Base-by-base conservation (phyloP, 2,888 invertebrate genomes). In the Drosophila paucipuncta region DNA sequence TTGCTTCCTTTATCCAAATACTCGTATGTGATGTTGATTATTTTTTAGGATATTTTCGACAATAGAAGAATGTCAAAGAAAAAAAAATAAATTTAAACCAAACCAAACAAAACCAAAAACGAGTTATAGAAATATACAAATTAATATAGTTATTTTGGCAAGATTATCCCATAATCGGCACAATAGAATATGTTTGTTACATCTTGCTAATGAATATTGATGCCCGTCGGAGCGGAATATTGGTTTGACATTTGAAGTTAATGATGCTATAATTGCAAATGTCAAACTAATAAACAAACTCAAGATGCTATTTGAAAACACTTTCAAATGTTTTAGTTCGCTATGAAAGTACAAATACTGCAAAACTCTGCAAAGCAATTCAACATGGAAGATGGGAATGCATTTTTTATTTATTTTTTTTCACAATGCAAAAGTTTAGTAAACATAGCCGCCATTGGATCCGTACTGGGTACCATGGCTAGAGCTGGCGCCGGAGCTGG, bases 361-460 rank as follows among this genome's bases (percentile, higher is more conserved):
- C 22, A 22, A 13, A 47, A 22, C 22, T 47, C 22, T 13, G 22
- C 0, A 43, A 35, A 16, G 25, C 9, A 16, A 25, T 39, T n/a
- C n/a, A 18, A 57, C 13, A n/a, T 25, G 28, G 28, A 39, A 57
- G 13, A 22, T 22, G 47, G 18, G 7, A 55, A 28, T n/a, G 5
- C 0, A n/a, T 28, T 37, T 22, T 50, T 39, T 65, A 68, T 35
- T 35, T 16, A 49, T 16, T 35, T 57, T 4, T 28, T 5, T 41
- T 63, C n/a, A n/a, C 22, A 62, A 57, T 30, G 9, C 16, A 35
- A 33, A 13, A 35, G 37, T 16, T 70, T 90, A 91, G 80, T 93
- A 92, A 63, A 92, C 83, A 67, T 92, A 92, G 28, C 92, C 92
- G 54, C 92, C 92, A 67, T 93, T 91, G 69, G 91, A 67, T n/a